Conservation (phyloP, 2,888 invertebrate genomes). For the Alcis repandata region DNA sequence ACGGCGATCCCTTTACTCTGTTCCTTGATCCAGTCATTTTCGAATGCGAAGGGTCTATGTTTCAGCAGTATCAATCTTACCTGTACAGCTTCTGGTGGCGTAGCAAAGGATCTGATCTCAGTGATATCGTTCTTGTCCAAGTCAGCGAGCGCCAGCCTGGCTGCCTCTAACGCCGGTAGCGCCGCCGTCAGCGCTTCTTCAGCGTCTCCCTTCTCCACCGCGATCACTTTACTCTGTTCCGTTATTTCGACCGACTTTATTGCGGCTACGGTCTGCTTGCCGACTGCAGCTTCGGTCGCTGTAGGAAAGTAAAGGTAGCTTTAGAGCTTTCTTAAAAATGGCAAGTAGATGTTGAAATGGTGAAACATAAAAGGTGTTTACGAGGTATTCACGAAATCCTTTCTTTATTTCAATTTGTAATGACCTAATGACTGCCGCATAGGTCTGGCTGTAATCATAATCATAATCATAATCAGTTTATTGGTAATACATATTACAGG, state of each 20-base stretch:
- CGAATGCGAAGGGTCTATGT: no score
- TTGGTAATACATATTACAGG: no score
- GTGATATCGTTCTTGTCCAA: conserved; percentile 96
- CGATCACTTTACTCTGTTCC: conserved; percentile 92
- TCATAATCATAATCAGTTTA: no score
- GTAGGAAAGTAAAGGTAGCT: background rate
- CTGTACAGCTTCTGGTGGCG: conserved; percentile 96
- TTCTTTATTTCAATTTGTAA: no score
- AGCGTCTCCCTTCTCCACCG: conserved; percentile 93
- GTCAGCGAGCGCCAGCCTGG: conserved; percentile 92
- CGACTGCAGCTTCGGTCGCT: conserved; percentile 90
- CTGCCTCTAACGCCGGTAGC: conserved; percentile 93
- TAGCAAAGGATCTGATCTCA: conserved; percentile 96
- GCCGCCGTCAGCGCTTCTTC: conserved; percentile 93
- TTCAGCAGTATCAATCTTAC: conserved; percentile 49
- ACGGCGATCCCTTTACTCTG: no score
- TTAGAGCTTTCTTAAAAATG: background rate
- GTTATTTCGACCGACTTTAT: conserved; percentile 94
- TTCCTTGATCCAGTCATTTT: no score
- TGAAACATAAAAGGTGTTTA: no score
- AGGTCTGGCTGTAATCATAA: no score
- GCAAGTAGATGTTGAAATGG: no score
- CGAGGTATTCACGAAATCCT: no score
- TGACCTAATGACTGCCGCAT: no score
- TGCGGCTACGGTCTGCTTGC: conserved; percentile 93